Base-by-base conservation (phyloP, 2,797 vertebrate species). In the Pelodytes ibericus region DNA sequence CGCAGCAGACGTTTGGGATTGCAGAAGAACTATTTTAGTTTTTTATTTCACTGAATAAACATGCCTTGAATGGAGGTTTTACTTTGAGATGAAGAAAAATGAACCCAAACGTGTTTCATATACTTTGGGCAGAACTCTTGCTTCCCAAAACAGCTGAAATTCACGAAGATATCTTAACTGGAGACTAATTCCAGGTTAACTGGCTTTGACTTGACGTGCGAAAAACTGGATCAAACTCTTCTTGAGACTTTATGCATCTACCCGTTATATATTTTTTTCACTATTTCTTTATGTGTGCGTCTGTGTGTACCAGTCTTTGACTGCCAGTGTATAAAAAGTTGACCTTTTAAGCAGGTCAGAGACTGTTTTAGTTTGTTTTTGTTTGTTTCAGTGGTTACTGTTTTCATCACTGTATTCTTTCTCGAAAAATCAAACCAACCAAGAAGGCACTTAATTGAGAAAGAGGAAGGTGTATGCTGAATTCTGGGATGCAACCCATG, bases 1-100 rank as follows among this genome's bases (percentile, higher is more conserved):
- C 66, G 20, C 25, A 61, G 72, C 82, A 60, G 78, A 80, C 65
- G 33, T 1, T 77, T 82, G 81, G 75, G 79, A 86, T 74, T 81
- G 76, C 82, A 74, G 84, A 80, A 85, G 81, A 89, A 86, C 80
- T 81, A 75, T 67, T 81, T 84, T 87, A 77, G 86, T 87, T 90
- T 85, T 89, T 91, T 85, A 83, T 73, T 72, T 67, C 51, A 79
- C 30, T 57, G 70, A 58, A 68, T 68, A 56, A 56, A 60, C 20
- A 73, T 61, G 56, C 76, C 76, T 56, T 73, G 61, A 78, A 72
- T 36, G 36, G 29, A 68, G 29, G 47, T 51, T 53, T 70, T 75
- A 20, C 44, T 53, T 61, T 62, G 20, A 70, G 56, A 69, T 44
- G 31, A 73, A 47, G 30, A 24, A 61, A 61, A 49, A 60, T 18